A percentile compares a stretch with the other conserved stretches of the same genome.
phyloP scores from a whole-genome alignment of 2,888 invertebrate species.

The Argyresthia albistria region DNA sequence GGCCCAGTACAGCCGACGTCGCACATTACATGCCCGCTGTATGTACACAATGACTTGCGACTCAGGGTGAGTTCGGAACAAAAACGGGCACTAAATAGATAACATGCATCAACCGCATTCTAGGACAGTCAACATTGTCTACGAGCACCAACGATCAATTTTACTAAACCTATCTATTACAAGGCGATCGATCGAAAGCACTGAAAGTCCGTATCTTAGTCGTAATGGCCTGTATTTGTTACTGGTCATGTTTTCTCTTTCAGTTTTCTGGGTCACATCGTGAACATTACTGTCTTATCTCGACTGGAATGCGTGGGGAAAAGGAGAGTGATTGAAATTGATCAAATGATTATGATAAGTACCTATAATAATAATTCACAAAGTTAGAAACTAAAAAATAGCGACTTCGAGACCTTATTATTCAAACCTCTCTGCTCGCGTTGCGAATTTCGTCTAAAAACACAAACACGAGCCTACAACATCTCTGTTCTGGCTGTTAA shows the following conservation, averaged over 20 bases:
- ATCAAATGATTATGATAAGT: not conserved
- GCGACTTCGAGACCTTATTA: too few relatives aligned
- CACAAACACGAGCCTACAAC: too few relatives aligned
- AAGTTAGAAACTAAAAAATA: too few relatives aligned
- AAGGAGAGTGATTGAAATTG: not conserved
- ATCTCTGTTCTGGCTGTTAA: too few relatives aligned
- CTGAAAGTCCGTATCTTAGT: slow-evolving; percentile 31
- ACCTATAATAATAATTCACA: too few relatives aligned
- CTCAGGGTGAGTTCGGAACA: slow-evolving; percentile 23
- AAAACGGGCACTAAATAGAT: slow-evolving; percentile 34
- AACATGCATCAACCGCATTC: slow-evolving; percentile 40
- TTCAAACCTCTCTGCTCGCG: too few relatives aligned
- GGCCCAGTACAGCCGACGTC: not conserved
- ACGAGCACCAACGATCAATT: slow-evolving; percentile 33
- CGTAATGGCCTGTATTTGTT: slow-evolving; percentile 32
- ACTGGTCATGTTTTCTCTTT: slow-evolving; percentile 42
- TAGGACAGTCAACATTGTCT: slow-evolving; percentile 41
- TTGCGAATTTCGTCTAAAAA: too few relatives aligned
- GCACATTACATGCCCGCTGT: slow-evolving; percentile 3
- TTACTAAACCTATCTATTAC: slow-evolving; percentile 42
- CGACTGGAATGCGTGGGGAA: slow-evolving; percentile 7
- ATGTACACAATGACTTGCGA: slow-evolving; percentile 35
- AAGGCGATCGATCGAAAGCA: slow-evolving; percentile 37
- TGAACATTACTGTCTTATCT: slow-evolving; percentile 41
- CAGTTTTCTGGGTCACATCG: slow-evolving; percentile 41